Evolutionary conservation across 2,888 invertebrate genomes (phyloP), one percentile per base, ranked within the genome.

Genomic region (Monochamus alternatus): DNA sequence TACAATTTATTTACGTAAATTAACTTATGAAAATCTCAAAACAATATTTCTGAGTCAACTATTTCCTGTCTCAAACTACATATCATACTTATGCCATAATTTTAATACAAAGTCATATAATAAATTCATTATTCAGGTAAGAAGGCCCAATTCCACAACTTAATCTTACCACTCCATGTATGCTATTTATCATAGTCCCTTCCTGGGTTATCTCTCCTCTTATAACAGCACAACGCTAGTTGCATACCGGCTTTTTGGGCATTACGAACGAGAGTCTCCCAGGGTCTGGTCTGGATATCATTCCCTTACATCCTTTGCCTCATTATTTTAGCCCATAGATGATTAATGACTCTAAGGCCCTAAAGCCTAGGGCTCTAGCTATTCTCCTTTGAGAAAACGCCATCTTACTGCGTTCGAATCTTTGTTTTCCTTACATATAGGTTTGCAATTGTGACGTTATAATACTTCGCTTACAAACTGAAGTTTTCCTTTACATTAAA

Each of bases 301-400:
- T 64, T 64, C 47, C 64, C 47, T 47, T 47, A 64, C 30, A 64
- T 64, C 47, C 64, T 22, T 14, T 47, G 64, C 64, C 64, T 64
- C 64, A 64, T 64, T 64, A 64, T 47, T 47, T 64, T 47, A 64
- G 8, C 47, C 64, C 47, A 64, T 64, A 10, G 47, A 64, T 64
- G 64, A 64, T 64, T 64, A 64, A 64, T 64, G 64, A 22, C 64
- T 64, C 44, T 47, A 47, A 22, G 44, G 30, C 8, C 64, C 44
- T 14, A 14, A 64, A 47, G 64, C 31, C 30, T 31, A 47, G 30
- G 31, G 64, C 31, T 47, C 64, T 30, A 51, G 64, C 12, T 64
- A 38, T 47, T 44, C 47, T 47, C 64, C 64, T 64, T 64, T 32
- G 64, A 64, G 47, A 47, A 64, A 64, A 64, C 64, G 38, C 64